Evolutionary conservation across 1,140 invertebrate genomes (phyloP), one percentile per base, ranked within the genome.

Genomic region (Bombus cullumanus): DNA sequence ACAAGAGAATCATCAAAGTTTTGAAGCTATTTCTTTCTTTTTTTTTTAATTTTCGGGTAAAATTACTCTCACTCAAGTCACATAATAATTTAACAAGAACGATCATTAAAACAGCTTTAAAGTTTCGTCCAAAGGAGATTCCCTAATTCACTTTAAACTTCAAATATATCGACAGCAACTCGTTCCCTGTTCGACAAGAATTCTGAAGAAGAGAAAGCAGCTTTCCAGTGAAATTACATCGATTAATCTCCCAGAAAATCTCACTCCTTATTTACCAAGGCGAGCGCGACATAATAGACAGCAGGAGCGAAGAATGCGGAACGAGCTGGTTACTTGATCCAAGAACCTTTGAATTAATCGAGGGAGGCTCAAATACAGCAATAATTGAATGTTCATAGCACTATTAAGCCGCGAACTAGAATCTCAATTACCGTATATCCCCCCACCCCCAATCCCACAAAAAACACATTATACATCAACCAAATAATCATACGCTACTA

Each of bases 371-470:
- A 37, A 84, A 78, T 43, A 47, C 53, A 41, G 41, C 66, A 79
- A 79, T 79, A 79, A 79, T 84, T 72, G 83, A 79, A 84, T 79
- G 66, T 64, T 79, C 71, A 72, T 43, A 6, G 39, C n/a, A 5
- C 31, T 43, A 47, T 79, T 68, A 77, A 77, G 37, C 62, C 62
- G 4, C 74, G 34, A 47, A 69, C 72, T 53, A 53, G 59, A 74
- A 66, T 83, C 41, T 43, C 71, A 82, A 75, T 76, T 53, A 83
- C 43, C 39, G 12, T 22, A 43, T n/a, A 78, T 28, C 25, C 15
- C 34, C 15, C n/a, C 2, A 3, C 6, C 1, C 18, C 18, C 0
- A 13, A 5, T n/a, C 37, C n/a, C 31, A 18, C 8, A 28, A 39
- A 34, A n/a, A 77, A 64, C 25, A 77, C 34, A 31, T 15, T 15